Evolutionary conservation across 2,888 invertebrate species (phyloP).

Genomic region (Agriopis leucophaearia): DNA sequence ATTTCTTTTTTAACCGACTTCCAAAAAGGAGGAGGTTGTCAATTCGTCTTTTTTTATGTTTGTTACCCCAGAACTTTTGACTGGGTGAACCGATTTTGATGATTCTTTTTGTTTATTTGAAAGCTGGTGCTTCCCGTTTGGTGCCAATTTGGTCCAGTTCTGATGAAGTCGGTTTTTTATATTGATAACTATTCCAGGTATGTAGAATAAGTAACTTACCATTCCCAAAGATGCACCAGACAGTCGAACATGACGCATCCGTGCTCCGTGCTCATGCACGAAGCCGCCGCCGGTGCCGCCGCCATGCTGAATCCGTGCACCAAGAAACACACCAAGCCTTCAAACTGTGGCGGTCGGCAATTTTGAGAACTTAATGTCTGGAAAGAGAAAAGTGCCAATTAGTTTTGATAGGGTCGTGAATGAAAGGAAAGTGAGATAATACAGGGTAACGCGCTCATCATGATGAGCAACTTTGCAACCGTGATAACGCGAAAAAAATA

Average conservation of each 20-base stretch:
- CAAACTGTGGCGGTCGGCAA: constrained; percentile 51
- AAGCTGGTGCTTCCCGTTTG: too few relatives aligned
- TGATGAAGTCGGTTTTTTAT: too few relatives aligned
- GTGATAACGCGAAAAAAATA: too few relatives aligned
- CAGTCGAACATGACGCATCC: constrained; percentile 84
- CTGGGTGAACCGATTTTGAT: too few relatives aligned
- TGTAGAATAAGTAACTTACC: constrained; percentile 62
- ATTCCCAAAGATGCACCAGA: constrained; percentile 81
- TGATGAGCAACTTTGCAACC: too few relatives aligned
- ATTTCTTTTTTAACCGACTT: too few relatives aligned
- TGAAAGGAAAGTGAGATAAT: constrained; percentile 68
- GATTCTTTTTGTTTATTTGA: too few relatives aligned
- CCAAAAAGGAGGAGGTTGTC: too few relatives aligned
- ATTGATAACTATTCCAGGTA: not conserved
- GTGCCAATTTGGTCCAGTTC: too few relatives aligned
- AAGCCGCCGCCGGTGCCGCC: constrained; percentile 70
- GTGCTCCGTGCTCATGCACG: constrained; percentile 78
- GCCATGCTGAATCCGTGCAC: constrained; percentile 66
- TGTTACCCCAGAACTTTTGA: too few relatives aligned
- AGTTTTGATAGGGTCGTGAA: constrained; percentile 60
- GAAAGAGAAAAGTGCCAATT: constrained; percentile 75
- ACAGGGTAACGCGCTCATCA: not conserved
- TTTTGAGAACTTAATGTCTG: constrained; percentile 64
- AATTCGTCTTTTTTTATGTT: too few relatives aligned
- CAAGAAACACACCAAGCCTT: constrained; percentile 21